phyloP scores from a whole-genome alignment of 2,888 invertebrate species.

The Erannis defoliaria region DNA sequence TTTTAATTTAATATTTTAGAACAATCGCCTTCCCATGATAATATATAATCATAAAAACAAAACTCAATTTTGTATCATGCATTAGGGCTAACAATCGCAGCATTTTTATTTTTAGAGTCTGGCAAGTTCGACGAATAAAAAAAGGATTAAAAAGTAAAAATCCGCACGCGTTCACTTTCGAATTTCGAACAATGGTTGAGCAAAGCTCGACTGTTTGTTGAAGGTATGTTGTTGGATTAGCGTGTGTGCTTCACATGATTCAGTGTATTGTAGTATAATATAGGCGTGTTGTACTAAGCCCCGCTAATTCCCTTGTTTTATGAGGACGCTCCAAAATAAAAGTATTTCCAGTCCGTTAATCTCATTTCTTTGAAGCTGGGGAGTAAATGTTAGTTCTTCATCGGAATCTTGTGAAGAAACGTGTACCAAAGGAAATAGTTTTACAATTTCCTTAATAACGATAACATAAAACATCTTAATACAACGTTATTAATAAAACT shows the following conservation, averaged over 20 bases:
- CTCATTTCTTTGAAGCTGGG: conserved; percentile 41
- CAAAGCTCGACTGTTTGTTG: conserved; percentile 64
- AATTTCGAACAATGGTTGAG: conserved; percentile 66
- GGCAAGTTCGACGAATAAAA: conserved; percentile 50
- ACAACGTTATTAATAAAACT: too few species aligned
- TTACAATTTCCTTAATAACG: conserved; percentile 10
- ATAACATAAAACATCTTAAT: too few species aligned
- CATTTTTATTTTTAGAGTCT: conserved; percentile 39
- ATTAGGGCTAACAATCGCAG: conserved; percentile 34
- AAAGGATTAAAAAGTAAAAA: conserved; percentile 55
- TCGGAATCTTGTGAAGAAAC: conserved; percentile 35
- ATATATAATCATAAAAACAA: conserved; percentile 29
- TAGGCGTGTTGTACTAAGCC: conserved; percentile 43
- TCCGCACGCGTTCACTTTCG: conserved; percentile 62
- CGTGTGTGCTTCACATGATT: conserved; percentile 78
- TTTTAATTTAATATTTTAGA: conserved; percentile 4
- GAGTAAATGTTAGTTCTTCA: conserved; percentile 26
- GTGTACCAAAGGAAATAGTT: conserved; percentile 22
- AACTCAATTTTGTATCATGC: conserved; percentile 35
- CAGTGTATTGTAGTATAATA: conserved; percentile 46
- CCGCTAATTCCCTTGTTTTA: conserved; percentile 45
- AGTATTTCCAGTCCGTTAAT: conserved; percentile 41
- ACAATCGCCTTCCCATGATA: conserved; percentile 29
- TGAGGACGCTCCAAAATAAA: conserved; percentile 41
- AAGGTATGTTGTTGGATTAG: conserved; percentile 60